Evolutionary conservation across 2,888 invertebrate species (phyloP).

Genomic region (Ormyrus rosae): DNA sequence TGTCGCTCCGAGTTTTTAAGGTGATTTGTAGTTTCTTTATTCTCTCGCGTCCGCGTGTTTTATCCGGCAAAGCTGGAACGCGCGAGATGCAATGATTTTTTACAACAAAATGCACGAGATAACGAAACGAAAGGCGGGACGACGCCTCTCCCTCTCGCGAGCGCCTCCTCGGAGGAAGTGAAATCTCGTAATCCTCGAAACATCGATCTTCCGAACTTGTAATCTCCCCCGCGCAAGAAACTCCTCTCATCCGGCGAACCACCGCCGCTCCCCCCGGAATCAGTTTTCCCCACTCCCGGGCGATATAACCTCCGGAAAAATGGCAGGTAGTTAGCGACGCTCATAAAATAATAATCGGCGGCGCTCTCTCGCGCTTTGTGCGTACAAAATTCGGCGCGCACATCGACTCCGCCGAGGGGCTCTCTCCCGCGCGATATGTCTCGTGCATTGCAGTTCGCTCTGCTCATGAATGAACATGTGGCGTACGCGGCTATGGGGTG

Average conservation of each 20-base stretch:
- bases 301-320: not conserved
- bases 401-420: not conserved
- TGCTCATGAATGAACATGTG: constrained; percentile 71
- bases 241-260: too few species aligned
- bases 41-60: too few species aligned
- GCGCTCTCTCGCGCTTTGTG: not conserved
- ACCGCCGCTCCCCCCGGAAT: not conserved
- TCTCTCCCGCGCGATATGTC: too few species aligned
- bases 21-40: not conserved
- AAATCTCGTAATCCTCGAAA: constrained; percentile 20
- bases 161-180: not conserved
- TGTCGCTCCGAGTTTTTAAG: not conserved
- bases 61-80: too few species aligned
- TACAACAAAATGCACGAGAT: too few species aligned
- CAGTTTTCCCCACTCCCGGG: not conserved
- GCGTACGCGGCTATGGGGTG: constrained; percentile 56
- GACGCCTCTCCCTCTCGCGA: not conserved
- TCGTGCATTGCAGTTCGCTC: not conserved
- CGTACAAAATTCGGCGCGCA: constrained; percentile 1
- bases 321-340: constrained; percentile 27
- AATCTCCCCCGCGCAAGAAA: too few species aligned
- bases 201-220: constrained; percentile 1
- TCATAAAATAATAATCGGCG: constrained; percentile 53
- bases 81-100: too few species aligned
- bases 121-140: too few species aligned